Evolutionary conservation across 2,113 vertebrate species (phyloP), one percentile per base, ranked within the genome.

Genomic region (Holacanthus passer): DNA sequence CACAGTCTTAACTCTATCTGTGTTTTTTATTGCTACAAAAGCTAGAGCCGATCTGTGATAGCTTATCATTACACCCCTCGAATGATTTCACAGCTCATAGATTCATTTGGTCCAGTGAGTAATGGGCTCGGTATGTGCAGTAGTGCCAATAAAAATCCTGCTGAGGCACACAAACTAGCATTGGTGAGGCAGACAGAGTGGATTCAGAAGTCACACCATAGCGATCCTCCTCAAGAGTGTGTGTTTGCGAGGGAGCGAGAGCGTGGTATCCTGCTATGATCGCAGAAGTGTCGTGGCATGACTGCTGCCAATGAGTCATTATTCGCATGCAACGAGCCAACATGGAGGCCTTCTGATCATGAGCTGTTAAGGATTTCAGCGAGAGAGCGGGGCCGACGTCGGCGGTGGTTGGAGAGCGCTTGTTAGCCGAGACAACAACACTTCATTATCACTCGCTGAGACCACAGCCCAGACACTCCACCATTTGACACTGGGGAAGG

Each of bases 61-160:
- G 85, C 81, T 90, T 91, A 88, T 90, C 87, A 87, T 88, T 86
- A 79, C 87, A 60, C 67, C 71, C 81, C 64, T 74, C 63, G 77
- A 87, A 88, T 89, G 84, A 89, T 89, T 92, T 93, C 89, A 92
- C 91, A 92, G 88, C 85, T 83, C 87, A 77, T 76, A 84, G 87
- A 89, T 90, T 91, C 79, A 90, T 92, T 84, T 88, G 89, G 85
- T 82, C 81, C 69, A 41, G 70, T 87, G 89, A 91, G 69, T 80
- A 84, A 89, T 76, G 83, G n/a, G 53, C 56, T 45, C 62, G 10
- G n/a, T 62, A 56, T 85, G 80, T 76, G 77, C 77, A 45, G 86
- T 0, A 43, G 59, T n/a, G 87, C 88, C 89, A 89, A 81, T 87
- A 88, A 89, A 87, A 89, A 43, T 85, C 88, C 69, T 80, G 87